Percentiles rank a stretch among this genome's conserved stretches.
Evolutionary conservation across 2,888 invertebrate genomes (phyloP).

Genomic region (Chymomyza procnemis): DNA sequence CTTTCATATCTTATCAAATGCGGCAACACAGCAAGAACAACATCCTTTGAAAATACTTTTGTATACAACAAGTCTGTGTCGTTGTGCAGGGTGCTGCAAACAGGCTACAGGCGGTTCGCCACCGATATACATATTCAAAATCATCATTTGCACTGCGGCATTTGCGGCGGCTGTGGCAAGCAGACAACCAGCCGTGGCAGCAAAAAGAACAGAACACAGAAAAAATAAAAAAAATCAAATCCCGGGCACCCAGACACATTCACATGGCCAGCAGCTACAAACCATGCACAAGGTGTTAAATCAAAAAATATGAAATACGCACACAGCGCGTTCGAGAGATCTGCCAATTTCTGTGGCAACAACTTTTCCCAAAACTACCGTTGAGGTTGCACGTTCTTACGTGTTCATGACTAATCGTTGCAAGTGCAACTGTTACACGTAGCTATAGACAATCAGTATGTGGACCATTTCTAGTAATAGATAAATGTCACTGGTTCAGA

Average conservation of each 20-base stretch:
- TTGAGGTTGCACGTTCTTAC: background rate
- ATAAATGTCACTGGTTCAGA: background rate
- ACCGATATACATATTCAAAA: background rate
- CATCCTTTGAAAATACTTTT: slow-evolving; percentile 23
- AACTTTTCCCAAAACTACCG: background rate
- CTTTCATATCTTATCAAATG: slow-evolving; percentile 44
- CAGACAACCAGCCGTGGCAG: background rate
- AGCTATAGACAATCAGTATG: background rate
- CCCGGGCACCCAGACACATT: slow-evolving; percentile 11
- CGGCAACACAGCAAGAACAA: slow-evolving; percentile 20
- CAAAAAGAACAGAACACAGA: background rate
- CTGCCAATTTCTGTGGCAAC: background rate
- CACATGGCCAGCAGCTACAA: background rate
- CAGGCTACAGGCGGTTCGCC: background rate
- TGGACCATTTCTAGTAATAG: background rate
- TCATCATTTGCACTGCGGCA: slow-evolving; percentile 14
- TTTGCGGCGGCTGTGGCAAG: slow-evolving; percentile 14
- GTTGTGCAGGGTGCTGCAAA: background rate
- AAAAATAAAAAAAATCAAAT: background rate
- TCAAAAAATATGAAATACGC: slow-evolving; percentile 55
- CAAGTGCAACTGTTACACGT: background rate
- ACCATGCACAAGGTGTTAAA: slow-evolving; percentile 34
- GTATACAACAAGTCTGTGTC: background rate
- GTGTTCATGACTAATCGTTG: slow-evolving; percentile 2
- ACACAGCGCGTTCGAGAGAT: slow-evolving; percentile 44